Percentiles rank a stretch among this genome's conserved stretches.
Conservation (phyloP, 2,113 vertebrate species). For the Mormyrus lacerda region DNA sequence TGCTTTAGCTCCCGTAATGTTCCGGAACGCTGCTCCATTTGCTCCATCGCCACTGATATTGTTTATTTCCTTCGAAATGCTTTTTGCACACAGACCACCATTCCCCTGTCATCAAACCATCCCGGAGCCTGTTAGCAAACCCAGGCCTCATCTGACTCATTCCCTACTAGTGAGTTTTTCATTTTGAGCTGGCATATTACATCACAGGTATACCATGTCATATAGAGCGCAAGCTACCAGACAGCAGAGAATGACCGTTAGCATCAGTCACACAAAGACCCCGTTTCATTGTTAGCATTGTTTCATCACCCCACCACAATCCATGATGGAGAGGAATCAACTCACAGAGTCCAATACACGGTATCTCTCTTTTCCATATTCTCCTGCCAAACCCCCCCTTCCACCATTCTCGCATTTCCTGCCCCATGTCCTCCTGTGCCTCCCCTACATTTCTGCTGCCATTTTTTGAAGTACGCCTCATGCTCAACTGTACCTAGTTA, state of each 20-base stretch:
- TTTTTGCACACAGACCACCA: background rate
- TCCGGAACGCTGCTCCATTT: background rate
- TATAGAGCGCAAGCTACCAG: background rate
- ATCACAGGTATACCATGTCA: background rate
- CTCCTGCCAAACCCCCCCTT: background rate
- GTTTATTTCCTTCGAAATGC: background rate
- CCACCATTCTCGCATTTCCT: background rate
- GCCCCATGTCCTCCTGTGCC: background rate
- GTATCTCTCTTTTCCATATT: background rate
- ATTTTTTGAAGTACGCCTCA: background rate
- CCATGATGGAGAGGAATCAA: background rate
- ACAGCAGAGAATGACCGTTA: background rate
- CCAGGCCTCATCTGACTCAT: background rate
- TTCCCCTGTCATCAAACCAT: background rate
- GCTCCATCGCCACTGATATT: background rate
- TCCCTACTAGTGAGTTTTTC: background rate
- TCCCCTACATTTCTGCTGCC: background rate
- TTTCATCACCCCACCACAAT: background rate
- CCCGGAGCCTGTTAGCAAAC: background rate
- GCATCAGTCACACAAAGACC: background rate
- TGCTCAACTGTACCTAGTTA: background rate
- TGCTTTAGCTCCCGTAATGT: background rate
- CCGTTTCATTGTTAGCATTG: background rate
- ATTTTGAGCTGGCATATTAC: background rate
- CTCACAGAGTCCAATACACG: background rate